phyloP scores from a whole-genome alignment of 2,797 vertebrate genomes.

The Chelmon rostratus region DNA sequence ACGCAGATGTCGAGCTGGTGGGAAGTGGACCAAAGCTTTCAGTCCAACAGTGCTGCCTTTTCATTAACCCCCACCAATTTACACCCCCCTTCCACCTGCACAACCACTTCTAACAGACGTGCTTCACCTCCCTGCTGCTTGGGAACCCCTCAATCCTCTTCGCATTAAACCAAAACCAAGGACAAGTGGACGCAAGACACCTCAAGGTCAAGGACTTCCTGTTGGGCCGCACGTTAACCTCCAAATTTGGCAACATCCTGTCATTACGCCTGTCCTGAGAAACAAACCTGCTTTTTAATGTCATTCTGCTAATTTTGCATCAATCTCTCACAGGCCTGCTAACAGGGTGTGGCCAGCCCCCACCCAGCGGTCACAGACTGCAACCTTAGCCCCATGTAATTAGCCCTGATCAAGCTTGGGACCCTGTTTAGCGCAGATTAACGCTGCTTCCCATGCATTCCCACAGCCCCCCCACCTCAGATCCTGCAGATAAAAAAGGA shows the following conservation, averaged over 20 bases:
- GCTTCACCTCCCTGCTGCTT: constrained; percentile 25
- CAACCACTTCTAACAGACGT: constrained; percentile 59
- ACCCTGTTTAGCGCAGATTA: constrained; percentile 72
- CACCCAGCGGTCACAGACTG: constrained; percentile 42
- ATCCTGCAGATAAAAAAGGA: constrained; percentile 70
- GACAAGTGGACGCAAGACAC: constrained; percentile 15
- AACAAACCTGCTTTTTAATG: not conserved
- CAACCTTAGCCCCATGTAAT: constrained; percentile 76
- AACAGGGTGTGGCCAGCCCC: constrained; percentile 52
- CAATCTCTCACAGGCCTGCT: constrained; percentile 6
- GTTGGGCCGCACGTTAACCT: not conserved
- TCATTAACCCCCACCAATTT: constrained; percentile 66
- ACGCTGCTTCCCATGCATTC: constrained; percentile 58
- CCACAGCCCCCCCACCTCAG: constrained; percentile 42
- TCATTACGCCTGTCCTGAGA: not conserved
- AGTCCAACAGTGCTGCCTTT: constrained; percentile 46
- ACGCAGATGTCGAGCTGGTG: constrained; percentile 41
- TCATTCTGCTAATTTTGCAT: constrained; percentile 14
- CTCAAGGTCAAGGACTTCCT: constrained; percentile 54
- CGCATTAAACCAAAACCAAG: constrained; percentile 25
- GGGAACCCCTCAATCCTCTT: constrained; percentile 14
- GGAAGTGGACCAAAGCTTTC: constrained; percentile 46
- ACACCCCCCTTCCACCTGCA: constrained; percentile 53
- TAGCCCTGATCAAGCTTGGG: constrained; percentile 69
- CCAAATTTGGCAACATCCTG: not conserved